Evolutionary conservation across 1,140 invertebrate genomes (phyloP).

Genomic region (Platyura marginata): DNA sequence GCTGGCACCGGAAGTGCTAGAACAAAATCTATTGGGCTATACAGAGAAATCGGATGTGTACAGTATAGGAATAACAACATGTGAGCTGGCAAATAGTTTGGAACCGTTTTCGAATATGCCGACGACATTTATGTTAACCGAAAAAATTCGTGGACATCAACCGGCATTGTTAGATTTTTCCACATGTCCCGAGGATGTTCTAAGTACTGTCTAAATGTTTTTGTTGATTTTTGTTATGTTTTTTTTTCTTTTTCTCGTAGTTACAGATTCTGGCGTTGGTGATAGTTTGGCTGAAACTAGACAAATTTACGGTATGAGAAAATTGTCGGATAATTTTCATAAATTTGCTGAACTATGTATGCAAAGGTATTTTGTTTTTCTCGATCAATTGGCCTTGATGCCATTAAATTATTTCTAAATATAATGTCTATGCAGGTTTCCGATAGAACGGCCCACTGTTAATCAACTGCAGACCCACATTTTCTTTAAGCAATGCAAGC

Average conservation of each 20-base stretch:
- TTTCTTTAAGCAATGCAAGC: constrained; percentile 49
- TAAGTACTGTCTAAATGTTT: constrained; percentile 2
- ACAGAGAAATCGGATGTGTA: constrained; percentile 81
- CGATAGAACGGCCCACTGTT: constrained; percentile 34
- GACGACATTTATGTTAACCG: constrained; percentile 72
- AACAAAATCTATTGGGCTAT: constrained; percentile 79
- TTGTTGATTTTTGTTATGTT: constrained; percentile 2
- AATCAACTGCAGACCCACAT: constrained; percentile 44
- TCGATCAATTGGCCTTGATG: neutral
- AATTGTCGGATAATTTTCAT: constrained; percentile 56
- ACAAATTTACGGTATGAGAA: constrained; percentile 30
- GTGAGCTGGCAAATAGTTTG: constrained; percentile 76
- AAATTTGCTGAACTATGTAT: constrained; percentile 47
- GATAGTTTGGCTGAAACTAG: constrained; percentile 13
- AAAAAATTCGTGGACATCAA: constrained; percentile 64
- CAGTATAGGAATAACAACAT: constrained; percentile 70
- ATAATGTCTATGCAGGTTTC: constrained; percentile 14
- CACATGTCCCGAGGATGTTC: constrained; percentile 32
- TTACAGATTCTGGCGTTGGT: constrained; percentile 8
- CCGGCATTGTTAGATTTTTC: constrained; percentile 60
- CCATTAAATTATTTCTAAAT: too few relatives aligned
- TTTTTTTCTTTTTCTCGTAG: constrained; percentile 3
- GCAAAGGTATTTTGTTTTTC: constrained; percentile 6
- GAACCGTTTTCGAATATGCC: constrained; percentile 69
- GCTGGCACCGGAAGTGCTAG: constrained; percentile 78